Evolutionary conservation across 2,113 vertebrate species (phyloP).

Genomic region (Leptodactylus fuscus): DNA sequence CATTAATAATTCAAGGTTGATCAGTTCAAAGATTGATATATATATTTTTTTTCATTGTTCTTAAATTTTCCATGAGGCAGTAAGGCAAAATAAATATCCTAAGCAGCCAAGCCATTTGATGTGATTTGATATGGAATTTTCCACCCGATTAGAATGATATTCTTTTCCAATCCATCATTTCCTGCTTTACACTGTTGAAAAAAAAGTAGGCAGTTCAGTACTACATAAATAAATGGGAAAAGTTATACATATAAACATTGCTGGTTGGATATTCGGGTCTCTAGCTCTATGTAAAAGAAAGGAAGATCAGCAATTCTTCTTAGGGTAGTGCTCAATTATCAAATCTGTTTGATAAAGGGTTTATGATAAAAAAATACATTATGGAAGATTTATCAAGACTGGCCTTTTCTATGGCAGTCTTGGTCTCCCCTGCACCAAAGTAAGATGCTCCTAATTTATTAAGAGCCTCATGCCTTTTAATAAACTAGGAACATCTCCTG

Average conservation of each 20-base stretch:
- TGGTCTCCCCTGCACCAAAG: too few species aligned
- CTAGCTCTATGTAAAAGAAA: neutral
- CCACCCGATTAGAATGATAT: neutral
- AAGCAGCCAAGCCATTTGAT: neutral
- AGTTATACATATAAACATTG: neutral
- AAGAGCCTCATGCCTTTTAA: too few species aligned
- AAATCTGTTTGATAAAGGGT: neutral
- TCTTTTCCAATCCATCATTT: constrained; percentile 3
- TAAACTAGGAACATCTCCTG: too few species aligned
- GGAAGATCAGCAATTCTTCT: neutral
- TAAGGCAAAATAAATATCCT: neutral
- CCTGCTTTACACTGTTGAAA: neutral
- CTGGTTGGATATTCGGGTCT: neutral
- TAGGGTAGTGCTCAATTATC: neutral
- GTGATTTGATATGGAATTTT: neutral
- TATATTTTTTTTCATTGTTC: neutral
- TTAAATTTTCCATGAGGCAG: neutral
- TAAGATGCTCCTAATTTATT: too few species aligned
- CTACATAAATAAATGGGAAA: neutral
- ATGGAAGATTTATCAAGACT: too few species aligned
- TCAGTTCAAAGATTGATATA: neutral
- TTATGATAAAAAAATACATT: too few species aligned
- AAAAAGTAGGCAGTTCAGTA: neutral
- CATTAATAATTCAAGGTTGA: neutral
- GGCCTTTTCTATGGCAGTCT: too few species aligned